phyloP scores from a whole-genome alignment of 2,113 vertebrate genomes.

The Cyprinus carpio region DNA sequence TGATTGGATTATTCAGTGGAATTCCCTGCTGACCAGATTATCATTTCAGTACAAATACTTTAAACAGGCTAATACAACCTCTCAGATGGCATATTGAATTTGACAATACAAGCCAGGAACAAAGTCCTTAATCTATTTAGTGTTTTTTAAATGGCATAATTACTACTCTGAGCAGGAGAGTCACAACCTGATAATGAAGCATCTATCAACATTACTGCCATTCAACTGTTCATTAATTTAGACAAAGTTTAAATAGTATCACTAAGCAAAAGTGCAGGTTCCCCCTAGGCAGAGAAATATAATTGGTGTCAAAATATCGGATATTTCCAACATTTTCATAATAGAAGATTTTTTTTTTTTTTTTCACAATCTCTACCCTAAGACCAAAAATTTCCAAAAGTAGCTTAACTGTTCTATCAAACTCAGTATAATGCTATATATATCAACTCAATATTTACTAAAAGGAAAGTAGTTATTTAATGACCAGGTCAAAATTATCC shows the following conservation, averaged over 20 bases:
- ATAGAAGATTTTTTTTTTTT: too few species aligned
- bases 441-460: too few species aligned
- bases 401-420: too few species aligned
- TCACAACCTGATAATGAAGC: constrained; percentile 41
- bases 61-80: constrained; percentile 28
- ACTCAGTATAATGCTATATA: too few species aligned
- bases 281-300: too few species aligned
- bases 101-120: constrained; percentile 42
- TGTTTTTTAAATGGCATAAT: constrained; percentile 45
- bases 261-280: background rate
- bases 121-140: constrained; percentile 49
- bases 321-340: too few species aligned
- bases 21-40: background rate
- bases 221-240: background rate
- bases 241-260: background rate
- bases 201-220: constrained; percentile 16
- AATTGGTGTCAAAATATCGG: too few species aligned
- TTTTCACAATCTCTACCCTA: too few species aligned
- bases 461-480: too few species aligned
- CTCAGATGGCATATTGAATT: constrained; percentile 44
- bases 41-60: constrained; percentile 21
- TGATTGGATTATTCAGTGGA: constrained; percentile 39
- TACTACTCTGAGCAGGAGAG: constrained; percentile 23
- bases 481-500: background rate
- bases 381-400: too few species aligned